Base-by-base conservation (phyloP, 2,113 vertebrate genomes). In the Trematocara zebra region DNA sequence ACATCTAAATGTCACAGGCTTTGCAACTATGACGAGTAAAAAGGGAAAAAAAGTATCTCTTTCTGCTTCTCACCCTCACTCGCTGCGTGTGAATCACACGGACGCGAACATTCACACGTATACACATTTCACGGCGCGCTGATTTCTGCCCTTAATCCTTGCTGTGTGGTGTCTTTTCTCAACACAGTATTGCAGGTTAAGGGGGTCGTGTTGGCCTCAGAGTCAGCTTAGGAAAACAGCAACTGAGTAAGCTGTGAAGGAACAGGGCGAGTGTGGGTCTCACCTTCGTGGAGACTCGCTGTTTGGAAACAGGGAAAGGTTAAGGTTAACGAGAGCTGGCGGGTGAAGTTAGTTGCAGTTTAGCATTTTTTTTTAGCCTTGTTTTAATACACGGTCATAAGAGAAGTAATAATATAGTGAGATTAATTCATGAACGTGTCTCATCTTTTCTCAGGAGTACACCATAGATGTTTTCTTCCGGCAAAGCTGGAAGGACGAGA, bases 391-490 rank as follows among this genome's bases (percentile, higher is more conserved):
- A 51, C 6, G 37, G 14, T 5, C 35, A 57, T 3, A 64, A 37
- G 31, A 49, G 1, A 47, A 4, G 20, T 40, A 20, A 20, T 20
- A 11, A 53, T 44, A 33, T 40, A 74, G 23, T 11, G 23, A 49
- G 42, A 49, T 74, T 17, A 11, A 74, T 3, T 23, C 17, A 64
- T 1, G 12, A 42, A 47, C 33, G 10, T 40, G 1, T 80, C 8
- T 72, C 11, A 40, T 91, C 92, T 35, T 11, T 10, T 94, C 93
- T 84, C 92, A 99, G 98, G 99, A 99, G 89, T 99, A 99, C 94
- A 99, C 99, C 85, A 99, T 99, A 93, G 99, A 99, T 79, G 98
- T 99, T 85, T 99, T 99, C 94, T 99, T 99, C 94, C 96, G 99
- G 81, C 99, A 99, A 96, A 97, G 96, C 84, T 99, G 99, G 99